phyloP scores from a whole-genome alignment of 2,113 vertebrate species.

The Rattus rattus region DNA sequence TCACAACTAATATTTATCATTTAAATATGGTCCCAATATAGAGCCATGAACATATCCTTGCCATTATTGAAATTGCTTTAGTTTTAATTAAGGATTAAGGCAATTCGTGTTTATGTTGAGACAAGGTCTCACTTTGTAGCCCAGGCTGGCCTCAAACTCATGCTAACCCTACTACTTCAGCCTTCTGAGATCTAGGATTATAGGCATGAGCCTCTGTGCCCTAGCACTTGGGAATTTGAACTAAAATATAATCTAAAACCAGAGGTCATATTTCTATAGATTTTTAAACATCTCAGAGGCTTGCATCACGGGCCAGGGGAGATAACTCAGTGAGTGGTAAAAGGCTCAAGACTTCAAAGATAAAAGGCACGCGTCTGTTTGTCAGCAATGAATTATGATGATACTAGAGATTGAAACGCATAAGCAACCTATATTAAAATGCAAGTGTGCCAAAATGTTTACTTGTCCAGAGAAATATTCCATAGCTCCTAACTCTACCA shows the following conservation, averaged over 20 bases:
- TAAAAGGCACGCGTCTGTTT: neutral
- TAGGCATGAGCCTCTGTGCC: neutral
- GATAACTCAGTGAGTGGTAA: neutral
- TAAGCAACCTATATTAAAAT: neutral
- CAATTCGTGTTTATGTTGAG: neutral
- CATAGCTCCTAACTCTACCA: slow-evolving; percentile 3
- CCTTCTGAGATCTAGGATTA: neutral
- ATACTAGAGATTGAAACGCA: neutral
- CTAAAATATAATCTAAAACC: slow-evolving; percentile 8
- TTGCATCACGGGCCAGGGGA: neutral
- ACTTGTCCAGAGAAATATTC: slow-evolving; percentile 19
- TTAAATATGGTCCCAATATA: slow-evolving; percentile 77
- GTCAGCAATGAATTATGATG: slow-evolving; percentile 39
- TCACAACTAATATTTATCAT: slow-evolving; percentile 70
- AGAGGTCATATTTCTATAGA: slow-evolving; percentile 51
- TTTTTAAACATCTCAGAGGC: slow-evolving; percentile 66
- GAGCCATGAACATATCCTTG: slow-evolving; percentile 61
- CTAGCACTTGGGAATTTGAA: slow-evolving; percentile 51
- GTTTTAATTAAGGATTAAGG: slow-evolving; percentile 73
- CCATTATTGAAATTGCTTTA: slow-evolving; percentile 64
- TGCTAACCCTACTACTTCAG: neutral
- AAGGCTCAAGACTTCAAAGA: slow-evolving; percentile 37
- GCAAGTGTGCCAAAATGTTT: neutral
- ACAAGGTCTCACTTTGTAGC: neutral
- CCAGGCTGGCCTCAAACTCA: neutral